Conservation (phyloP, 2,888 invertebrate genomes). For the Idaea straminata region DNA sequence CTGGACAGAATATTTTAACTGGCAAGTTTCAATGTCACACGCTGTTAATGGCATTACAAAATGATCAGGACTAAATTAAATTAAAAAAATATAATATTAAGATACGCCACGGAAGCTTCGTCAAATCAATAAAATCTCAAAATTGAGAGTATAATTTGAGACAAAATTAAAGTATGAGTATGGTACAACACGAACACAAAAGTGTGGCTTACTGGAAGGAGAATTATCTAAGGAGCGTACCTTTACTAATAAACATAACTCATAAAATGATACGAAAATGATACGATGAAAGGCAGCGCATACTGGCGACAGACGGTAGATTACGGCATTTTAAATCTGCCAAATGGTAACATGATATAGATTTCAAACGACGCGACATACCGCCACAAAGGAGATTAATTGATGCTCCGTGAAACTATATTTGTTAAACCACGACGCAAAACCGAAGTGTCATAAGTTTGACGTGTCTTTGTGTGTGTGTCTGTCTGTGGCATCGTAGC, state of each 20-base stretch:
- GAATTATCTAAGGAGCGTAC: neutral
- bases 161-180: neutral
- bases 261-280: too few species aligned
- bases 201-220: neutral
- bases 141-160: neutral
- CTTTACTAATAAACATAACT: neutral
- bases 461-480: too few species aligned
- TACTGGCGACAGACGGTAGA: too few species aligned
- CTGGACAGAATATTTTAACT: neutral
- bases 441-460: too few species aligned
- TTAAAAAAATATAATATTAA: neutral
- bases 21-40: neutral
- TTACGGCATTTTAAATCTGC: too few species aligned
- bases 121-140: neutral
- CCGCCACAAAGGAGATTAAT: too few species aligned
- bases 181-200: slow-evolving; percentile 2
- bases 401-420: too few species aligned
- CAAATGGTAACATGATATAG: too few species aligned
- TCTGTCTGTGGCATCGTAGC: too few species aligned
- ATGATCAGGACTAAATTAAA: neutral
- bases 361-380: too few species aligned
- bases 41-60: neutral
- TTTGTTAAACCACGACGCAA: too few species aligned
- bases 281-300: too few species aligned
- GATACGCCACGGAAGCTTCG: neutral